These are phyloP conservation scores for Calvadosia cruxmelitensis DNA, from an alignment of 30 jellyfish, hydroid and myxozoan species.

Conservation along the genomic window DNA sequence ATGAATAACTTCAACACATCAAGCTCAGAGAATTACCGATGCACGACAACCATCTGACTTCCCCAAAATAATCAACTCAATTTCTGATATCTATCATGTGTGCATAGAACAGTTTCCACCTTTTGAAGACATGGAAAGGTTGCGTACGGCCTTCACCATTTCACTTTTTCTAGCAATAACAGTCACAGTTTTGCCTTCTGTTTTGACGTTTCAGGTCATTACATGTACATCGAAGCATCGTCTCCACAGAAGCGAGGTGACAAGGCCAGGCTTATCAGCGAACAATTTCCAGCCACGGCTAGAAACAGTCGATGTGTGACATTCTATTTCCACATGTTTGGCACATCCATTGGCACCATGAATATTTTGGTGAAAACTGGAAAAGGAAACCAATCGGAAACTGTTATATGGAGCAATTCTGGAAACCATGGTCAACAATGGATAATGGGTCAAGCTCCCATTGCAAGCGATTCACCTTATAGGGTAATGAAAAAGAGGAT, in stretches of 20 bases:
- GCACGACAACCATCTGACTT: no score
- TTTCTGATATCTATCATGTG: no score
- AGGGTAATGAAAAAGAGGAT: slow-evolving; percentile 62
- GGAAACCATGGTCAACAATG: slow-evolving; percentile 88
- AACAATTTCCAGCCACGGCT: slow-evolving; percentile 58
- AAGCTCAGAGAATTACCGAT: no score
- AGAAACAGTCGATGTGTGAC: slow-evolving; percentile 49
- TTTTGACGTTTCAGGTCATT: no score
- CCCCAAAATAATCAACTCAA: no score
- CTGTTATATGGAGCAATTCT: slow-evolving; percentile 74
- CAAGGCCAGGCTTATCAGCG: slow-evolving; percentile 75
- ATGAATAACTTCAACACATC: no score
- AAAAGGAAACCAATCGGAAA: slow-evolving; percentile 68
- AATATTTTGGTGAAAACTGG: slow-evolving; percentile 76
- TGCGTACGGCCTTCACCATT: no score
- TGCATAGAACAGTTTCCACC: no score
- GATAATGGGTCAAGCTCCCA: slow-evolving; percentile 89
- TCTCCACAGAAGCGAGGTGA: slow-evolving; percentile 59
- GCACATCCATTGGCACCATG: slow-evolving; percentile 73
- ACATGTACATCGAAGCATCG: slow-evolving; percentile 71
- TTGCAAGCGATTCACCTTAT: slow-evolving; percentile 37
- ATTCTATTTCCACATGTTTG: slow-evolving; percentile 82
- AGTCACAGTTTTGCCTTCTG: no score
- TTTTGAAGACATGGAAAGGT: no score
- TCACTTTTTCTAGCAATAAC: no score